Percentiles rank a stretch among this genome's conserved stretches.
Evolutionary conservation across 2,797 vertebrate genomes (phyloP).

Genomic region (Numenius phaeopus): DNA sequence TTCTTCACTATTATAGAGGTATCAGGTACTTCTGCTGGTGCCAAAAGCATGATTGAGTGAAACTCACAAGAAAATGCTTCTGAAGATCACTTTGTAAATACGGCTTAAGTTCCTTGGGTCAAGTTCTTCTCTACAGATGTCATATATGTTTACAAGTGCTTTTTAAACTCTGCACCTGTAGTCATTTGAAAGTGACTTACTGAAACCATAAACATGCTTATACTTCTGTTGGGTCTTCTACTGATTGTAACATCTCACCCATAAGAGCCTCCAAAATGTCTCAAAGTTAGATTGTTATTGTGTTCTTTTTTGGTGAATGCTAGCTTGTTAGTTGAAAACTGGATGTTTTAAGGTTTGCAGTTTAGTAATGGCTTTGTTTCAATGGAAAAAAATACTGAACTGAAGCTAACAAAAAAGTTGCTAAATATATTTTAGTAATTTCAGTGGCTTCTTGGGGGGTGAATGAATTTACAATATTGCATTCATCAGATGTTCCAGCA

Average conservation of each 20-base stretch:
- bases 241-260: neutral
- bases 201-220: neutral
- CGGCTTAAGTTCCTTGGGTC: neutral
- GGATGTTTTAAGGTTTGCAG: neutral
- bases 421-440: neutral
- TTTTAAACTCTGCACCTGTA: neutral
- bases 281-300: neutral
- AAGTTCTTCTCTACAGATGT: neutral
- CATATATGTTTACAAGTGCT: neutral
- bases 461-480: neutral
- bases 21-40: neutral
- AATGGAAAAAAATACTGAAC: neutral
- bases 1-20: neutral
- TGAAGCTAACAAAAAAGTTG: neutral
- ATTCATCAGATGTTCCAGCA: neutral
- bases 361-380: neutral
- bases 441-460: neutral
- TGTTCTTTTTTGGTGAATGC: neutral
- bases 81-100: neutral
- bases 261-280: neutral
- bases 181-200: neutral
- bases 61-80: neutral
- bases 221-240: neutral
- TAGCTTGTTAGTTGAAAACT: neutral
- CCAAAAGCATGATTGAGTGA: neutral